These are phyloP conservation scores for Podocnemis expansa DNA, from an alignment of 2,113 vertebrate genomes.

Conservation along the genomic window DNA sequence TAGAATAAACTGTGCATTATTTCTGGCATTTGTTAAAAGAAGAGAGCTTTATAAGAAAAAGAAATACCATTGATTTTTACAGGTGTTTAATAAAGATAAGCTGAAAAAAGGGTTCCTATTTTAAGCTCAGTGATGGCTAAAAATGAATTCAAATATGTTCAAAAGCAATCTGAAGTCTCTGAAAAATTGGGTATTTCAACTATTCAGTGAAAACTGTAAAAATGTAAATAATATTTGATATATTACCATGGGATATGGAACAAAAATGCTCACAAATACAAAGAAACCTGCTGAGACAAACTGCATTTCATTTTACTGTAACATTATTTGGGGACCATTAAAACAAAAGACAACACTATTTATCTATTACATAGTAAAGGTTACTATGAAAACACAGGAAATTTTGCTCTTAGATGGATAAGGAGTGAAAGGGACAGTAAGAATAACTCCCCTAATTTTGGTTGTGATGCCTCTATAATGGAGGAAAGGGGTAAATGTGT, in stretches of 20 bases:
- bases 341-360: conserved; percentile 64
- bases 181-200: conserved; percentile 78
- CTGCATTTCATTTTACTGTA: conserved; percentile 64
- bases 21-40: conserved; percentile 78
- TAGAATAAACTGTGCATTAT: conserved; percentile 73
- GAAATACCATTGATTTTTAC: conserved; percentile 81
- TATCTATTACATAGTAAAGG: conserved; percentile 57
- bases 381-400: conserved; percentile 47
- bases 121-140: conserved; percentile 79
- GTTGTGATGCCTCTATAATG: neutral
- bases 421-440: neutral
- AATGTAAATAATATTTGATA: conserved; percentile 82
- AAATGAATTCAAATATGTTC: conserved; percentile 80
- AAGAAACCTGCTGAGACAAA: conserved; percentile 66
- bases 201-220: conserved; percentile 80
- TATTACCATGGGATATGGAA: conserved; percentile 71
- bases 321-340: conserved; percentile 73
- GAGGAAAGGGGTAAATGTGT: neutral
- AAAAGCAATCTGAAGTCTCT: conserved; percentile 81
- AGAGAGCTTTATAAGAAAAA: conserved; percentile 75
- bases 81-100: conserved; percentile 88
- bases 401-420: conserved; percentile 23
- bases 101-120: conserved; percentile 81
- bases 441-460: conserved; percentile 7
- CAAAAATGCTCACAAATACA: conserved; percentile 72